Base-by-base conservation (phyloP, 2,888 invertebrate species). In the Nephrotoma appendiculata region DNA sequence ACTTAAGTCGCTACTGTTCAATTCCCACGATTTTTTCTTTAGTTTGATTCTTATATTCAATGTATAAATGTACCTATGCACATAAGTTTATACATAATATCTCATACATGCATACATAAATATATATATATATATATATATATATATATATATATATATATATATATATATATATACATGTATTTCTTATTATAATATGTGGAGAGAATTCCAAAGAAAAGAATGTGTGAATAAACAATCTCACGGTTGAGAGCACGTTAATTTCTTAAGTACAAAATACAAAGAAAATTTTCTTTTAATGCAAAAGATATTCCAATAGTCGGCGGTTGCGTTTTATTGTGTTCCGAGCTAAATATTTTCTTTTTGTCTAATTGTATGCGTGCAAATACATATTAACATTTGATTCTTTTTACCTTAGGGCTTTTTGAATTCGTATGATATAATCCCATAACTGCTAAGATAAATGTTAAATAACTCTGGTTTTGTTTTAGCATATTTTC, bases 1-100 rank as follows among this genome's bases (percentile, higher is more conserved):
- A 84, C 84, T 86, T 86, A 86, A 86, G 86, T 86, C 86, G 57
- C 86, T 86, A 86, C 86, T 86, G 86, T 86, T 86, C 86, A 86
- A 86, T 86, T 86, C 86, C 86, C 86, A 86, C 86, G 86, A 57
- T 86, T 42, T 41, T 86, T 84, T 84, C 84, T 84, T 84, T 41
- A 83, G 12, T 84, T 84, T 84, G 6, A 15, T 84, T 42, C n/a
- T 84, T 42, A 42, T 42, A 1, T 42, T 48, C 11, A 12, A 48
- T 48, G n/a, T 48, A 48, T 48, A 48, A 12, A 48, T 48, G n/a
- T 48, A 48, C n/a, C 9, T 48, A 71, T 71, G 12, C 12, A 71
- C 12, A 71, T 71, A 71, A 11, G 12, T 71, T 11, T 71, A 71
- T 71, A 71, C 12, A 71, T 71, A 71, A 44, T 44, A 48, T 48